Evolutionary conservation across 2,888 invertebrate genomes (phyloP), one percentile per base, ranked within the genome.

Genomic region (Cynaeus angustus): DNA sequence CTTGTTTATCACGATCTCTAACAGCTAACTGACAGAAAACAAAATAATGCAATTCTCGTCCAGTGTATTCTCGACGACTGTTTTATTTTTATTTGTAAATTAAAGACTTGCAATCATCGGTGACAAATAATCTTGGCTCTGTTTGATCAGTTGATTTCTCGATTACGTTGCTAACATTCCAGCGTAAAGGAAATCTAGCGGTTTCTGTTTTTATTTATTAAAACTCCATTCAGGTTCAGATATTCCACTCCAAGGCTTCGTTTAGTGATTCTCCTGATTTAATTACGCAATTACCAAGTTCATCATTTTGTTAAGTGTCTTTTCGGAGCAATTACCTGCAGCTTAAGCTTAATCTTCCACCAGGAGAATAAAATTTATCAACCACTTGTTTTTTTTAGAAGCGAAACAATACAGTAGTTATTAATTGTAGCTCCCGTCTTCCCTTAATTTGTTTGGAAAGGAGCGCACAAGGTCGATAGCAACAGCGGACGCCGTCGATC

Each of bases 251-350:
- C 52, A 53, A 45, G 50, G 58, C 62, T 68, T 64, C 62, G 45
- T 56, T 56, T 56, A 62, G 55, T 46, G 70, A 70, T 70, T 70
- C 70, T 70, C 62, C 56, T 50, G 53, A 66, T 70, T 66, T 70
- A 70, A 70, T 70, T 62, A 66, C 21, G 66, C 66, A 66, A 70
- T 70, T 70, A 70, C 56, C 62, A 66, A 66, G 61, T 70, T 66
- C 56, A 70, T 61, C 62, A 62, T 70, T 66, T 65, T 56, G 66
- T 70, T 55, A 66, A 70, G 66, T 70, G 56, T 66, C 55, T 59
- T 66, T 62, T 66, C 43, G 52, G 56, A 70, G 62, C 56, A 70
- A 62, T 70, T 70, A 66, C 70, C 50, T 50, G 55, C 38, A 69
- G 65, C 58, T 66, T 58, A 64, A 56, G 58, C 58, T 65, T 65